phyloP scores from a whole-genome alignment of 2,113 vertebrate genomes.

The Dryoscopus gambensis region DNA sequence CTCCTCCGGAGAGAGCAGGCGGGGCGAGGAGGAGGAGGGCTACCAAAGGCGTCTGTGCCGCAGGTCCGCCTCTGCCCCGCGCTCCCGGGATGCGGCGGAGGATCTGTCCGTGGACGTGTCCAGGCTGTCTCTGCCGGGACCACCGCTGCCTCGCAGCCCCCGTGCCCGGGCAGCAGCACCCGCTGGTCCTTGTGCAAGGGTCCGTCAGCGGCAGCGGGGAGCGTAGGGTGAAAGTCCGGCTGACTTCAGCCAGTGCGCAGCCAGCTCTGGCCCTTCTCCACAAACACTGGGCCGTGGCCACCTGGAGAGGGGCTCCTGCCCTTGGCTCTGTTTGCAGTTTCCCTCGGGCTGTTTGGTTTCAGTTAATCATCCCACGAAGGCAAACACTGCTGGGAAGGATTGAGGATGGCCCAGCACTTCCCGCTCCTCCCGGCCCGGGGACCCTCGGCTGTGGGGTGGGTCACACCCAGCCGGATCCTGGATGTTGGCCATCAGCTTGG shows the following conservation, averaged over 20 bases:
- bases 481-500: not conserved
- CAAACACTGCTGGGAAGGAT: not conserved
- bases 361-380: slow-evolving; percentile 38
- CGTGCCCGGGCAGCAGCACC: not conserved
- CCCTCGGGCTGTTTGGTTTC: slow-evolving; percentile 9
- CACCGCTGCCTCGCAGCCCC: rapidly evolving
- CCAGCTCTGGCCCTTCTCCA: not conserved
- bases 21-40: not conserved
- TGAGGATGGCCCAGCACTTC: not conserved
- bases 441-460: not conserved
- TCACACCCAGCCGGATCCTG: not conserved
- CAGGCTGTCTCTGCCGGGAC: not conserved
- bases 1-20: not conserved
- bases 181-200: not conserved
- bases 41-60: not conserved
- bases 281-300: not conserved
- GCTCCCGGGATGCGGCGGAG: not conserved
- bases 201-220: rapidly evolving
- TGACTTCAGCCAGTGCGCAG: not conserved
- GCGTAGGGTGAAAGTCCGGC: not conserved
- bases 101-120: rapidly evolving
- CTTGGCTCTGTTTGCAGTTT: slow-evolving; percentile 52
- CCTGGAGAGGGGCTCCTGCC: not conserved
- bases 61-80: rapidly evolving
- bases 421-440: rapidly evolving